Base-by-base conservation (phyloP, 2,888 invertebrate species). In the Drosophila mimetica region DNA sequence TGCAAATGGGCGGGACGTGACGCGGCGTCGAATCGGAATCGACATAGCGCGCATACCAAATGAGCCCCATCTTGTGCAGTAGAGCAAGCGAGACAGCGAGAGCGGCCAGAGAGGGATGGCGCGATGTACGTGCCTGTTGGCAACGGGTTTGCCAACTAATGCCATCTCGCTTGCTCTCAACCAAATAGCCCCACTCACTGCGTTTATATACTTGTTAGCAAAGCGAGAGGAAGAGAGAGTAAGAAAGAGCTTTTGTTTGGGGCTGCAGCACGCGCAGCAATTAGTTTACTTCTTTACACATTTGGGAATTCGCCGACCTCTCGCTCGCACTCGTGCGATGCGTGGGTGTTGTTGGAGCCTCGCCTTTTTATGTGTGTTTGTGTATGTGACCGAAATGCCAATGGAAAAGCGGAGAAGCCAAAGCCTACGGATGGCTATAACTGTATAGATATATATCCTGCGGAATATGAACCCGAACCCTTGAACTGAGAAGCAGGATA, bases 1-100 rank as follows among this genome's bases (percentile, higher is more conserved):
- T 89, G 91, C 91, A 91, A 92, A 92, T 92, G 92, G 92, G 92
- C 92, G 92, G 92, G 92, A 92, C 92, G 92, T 92, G 92, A 92
- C 92, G 22, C 90, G 89, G 89, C 90, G 89, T 89, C 90, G 90
- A 90, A 90, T 90, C 91, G 91, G 90, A 90, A 89, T 90, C 90
- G 89, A 90, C 90, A 85, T 85, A 80, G 82, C 77, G 84, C 90
- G 90, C 90, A 90, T 90, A 91, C 90, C 81, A 88, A 90, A 90
- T 90, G 88, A 90, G 90, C 66, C 67, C 59, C 28, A 58, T 55
- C 41, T 47, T 52, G 55, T 42, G n/a, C 20, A 57, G 14, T 18
- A 8, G 52, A 63, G 53, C 36, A 58, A 66, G 50, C 22, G 42
- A 34, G 70, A 58, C 20, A 42, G 61, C 42, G 11, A 16, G 22